phyloP scores from a whole-genome alignment of 2,888 invertebrate genomes.

The Noctua fimbriata region DNA sequence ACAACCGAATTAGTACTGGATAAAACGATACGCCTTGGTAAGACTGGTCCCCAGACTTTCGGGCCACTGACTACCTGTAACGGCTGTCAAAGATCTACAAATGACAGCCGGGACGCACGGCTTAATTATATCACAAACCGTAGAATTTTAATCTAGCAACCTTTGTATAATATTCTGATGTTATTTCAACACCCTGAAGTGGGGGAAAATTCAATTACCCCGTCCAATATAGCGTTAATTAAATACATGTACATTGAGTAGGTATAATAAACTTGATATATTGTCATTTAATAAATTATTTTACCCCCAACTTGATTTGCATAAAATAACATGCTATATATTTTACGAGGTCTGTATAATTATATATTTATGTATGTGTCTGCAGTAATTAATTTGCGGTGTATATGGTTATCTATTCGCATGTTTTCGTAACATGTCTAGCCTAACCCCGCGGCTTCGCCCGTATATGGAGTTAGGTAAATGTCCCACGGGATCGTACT shows the following conservation, averaged over 20 bases:
- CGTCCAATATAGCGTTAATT: conserved; percentile 56
- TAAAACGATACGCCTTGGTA: not conserved
- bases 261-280: conserved; percentile 57
- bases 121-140: not conserved
- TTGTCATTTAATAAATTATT: conserved; percentile 56
- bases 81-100: not conserved
- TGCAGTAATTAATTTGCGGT: conserved; percentile 19
- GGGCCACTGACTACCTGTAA: not conserved
- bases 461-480: too few species aligned
- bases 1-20: not conserved
- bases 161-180: conserved; percentile 5
- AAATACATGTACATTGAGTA: conserved; percentile 37
- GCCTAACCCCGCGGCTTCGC: too few species aligned
- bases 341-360: not conserved
- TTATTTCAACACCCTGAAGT: conserved; percentile 7
- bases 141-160: conserved; percentile 19
- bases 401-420: not conserved
- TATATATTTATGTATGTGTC: not conserved
- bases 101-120: not conserved
- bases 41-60: not conserved
- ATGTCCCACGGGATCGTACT: too few species aligned
- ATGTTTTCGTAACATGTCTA: not conserved
- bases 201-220: conserved; percentile 53
- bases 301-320: conserved; percentile 45
- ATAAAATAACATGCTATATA: conserved; percentile 26